Base-by-base conservation (phyloP, 2,797 vertebrate species). In the Garrulus glandarius region DNA sequence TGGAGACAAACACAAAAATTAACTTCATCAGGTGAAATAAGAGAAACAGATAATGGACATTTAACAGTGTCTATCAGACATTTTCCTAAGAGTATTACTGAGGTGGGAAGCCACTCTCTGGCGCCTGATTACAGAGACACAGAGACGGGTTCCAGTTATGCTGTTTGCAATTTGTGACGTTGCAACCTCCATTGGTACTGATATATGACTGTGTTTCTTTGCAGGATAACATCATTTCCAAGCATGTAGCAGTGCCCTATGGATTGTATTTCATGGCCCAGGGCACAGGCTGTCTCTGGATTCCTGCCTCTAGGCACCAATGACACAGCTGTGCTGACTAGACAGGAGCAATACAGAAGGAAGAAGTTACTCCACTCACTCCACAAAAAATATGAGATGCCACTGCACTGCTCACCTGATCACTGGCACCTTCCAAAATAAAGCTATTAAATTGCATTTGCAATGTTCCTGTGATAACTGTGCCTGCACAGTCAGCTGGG, bases 401-500 rank as follows among this genome's bases (percentile, higher is more conserved):
- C 15, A 27, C 34, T 56, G 68, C 67, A 70, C 4, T 94, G 77
- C 89, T 93, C 59, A 90, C 74, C 87, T 71, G 79, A 86, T 46
- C 32, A 79, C 80, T 13, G 55, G 52, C 67, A 90, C 67, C 56
- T 74, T 64, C 49, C 75, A 88, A 78, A 50, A 61, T 84, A 82
- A 80, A 93, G 67, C 52, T 60, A 52, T 39, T 46, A 39, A 93
- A 74, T 3, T 53, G 46, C 41, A 49, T 71, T 76, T 93, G 87
- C 64, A 80, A 44, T 49, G 55, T 37, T 89, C 71, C 78, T 80
- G 16, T 36, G 63, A 44, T 22, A 92, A 89, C 84, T 93, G 93
- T 77, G 74, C 92, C 94, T 70, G 93, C 90, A 93, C 80, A 94
- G 94, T 70, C 94, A 74, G 77, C 85, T 15, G 34, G 76, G 80